These are phyloP conservation scores for Tenodera sinensis DNA, from an alignment of 2,888 invertebrate genomes.

Conservation along the genomic window DNA sequence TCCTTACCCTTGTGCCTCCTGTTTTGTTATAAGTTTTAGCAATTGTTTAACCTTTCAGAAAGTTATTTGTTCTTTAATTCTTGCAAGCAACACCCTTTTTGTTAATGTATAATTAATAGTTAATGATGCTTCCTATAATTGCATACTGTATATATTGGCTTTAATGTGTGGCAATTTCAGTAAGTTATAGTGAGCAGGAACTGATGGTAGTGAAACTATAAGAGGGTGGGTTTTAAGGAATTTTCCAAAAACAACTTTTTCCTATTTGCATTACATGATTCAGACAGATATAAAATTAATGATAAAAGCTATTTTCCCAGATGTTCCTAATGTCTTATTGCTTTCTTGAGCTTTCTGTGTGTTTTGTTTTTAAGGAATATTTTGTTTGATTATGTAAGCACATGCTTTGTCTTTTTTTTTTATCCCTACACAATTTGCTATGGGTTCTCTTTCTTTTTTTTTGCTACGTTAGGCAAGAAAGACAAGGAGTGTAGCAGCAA, in stretches of 20 bases:
- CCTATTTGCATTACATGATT: neutral
- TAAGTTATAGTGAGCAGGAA: neutral
- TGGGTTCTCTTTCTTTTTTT: neutral
- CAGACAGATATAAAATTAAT: neutral
- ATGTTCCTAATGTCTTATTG: neutral
- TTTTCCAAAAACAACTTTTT: neutral
- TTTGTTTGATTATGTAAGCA: neutral
- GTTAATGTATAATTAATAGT: no score
- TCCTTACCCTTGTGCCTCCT: no score
- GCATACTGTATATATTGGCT: no score
- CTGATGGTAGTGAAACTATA: neutral
- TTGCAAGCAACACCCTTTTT: no score
- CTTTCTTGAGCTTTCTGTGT: neutral
- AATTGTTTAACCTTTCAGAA: no score
- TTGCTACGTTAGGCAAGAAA: constrained; percentile 32
- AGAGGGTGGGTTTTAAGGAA: neutral
- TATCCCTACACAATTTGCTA: neutral
- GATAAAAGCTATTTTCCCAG: neutral
- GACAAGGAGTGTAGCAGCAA: constrained; percentile 37
- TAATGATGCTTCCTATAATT: no score
- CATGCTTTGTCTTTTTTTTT: neutral
- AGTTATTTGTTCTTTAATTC: no score
- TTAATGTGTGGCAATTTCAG: no score
- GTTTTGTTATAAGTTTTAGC: no score
- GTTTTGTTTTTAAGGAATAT: neutral